phyloP scores from a whole-genome alignment of 1,140 invertebrate genomes.

The Plodia interpunctella region DNA sequence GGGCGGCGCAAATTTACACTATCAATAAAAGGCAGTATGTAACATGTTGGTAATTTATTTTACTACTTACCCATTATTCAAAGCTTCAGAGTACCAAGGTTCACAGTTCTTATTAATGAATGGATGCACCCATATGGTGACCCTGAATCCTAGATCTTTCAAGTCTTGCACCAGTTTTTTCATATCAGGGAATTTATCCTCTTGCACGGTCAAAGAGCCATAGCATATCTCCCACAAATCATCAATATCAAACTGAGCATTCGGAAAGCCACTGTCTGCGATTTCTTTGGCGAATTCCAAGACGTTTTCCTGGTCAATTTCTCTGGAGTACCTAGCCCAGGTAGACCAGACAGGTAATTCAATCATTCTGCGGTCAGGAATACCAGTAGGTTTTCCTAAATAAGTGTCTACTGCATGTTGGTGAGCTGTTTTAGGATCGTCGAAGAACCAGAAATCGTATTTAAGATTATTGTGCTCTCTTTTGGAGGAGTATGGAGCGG shows the following conservation, averaged over 20 bases:
- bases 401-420: conserved; percentile 78
- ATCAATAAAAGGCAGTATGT: too few relatives aligned
- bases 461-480: conserved; percentile 66
- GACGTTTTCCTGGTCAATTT: conserved; percentile 81
- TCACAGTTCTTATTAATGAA: conserved; percentile 87
- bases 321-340: conserved; percentile 86
- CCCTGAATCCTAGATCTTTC: conserved; percentile 79
- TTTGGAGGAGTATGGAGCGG: conserved; percentile 74
- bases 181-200: conserved; percentile 82
- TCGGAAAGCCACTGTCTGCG: conserved; percentile 79
- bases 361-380: conserved; percentile 86
- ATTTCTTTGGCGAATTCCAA: conserved; percentile 84
- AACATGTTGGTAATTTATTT: too few relatives aligned
- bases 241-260: conserved; percentile 89
- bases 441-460: conserved; percentile 80
- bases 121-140: conserved; percentile 90
- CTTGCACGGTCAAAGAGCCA: conserved; percentile 84
- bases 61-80: conserved; percentile 60
- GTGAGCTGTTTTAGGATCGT: conserved; percentile 80
- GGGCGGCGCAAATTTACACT: too few relatives aligned
- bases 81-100: conserved; percentile 75
- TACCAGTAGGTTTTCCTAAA: conserved; percentile 80
- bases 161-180: conserved; percentile 69
- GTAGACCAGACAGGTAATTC: conserved; percentile 91
- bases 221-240: conserved; percentile 91